Base-by-base conservation (phyloP, 2,888 invertebrate species). In the Glaucopsyche alexis region DNA sequence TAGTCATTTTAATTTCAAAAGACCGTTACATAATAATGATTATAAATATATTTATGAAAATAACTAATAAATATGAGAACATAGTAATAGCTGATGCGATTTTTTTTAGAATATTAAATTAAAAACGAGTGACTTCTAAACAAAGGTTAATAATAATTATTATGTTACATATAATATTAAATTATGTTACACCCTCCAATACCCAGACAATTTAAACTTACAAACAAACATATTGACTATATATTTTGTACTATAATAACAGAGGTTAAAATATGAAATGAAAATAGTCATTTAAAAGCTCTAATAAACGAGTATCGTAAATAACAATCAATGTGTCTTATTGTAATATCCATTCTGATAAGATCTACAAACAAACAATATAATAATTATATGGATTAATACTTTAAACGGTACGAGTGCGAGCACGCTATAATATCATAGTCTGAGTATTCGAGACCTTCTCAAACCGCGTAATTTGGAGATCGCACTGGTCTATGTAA, bases 201-300 rank as follows among this genome's bases (percentile, higher is more conserved):
- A 29, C 1, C 14, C 60, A 14, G 60, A 60, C 60, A 60, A 38
- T 29, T 13, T 60, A 60, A 60, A 29, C 29, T 60, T 38, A 60
- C 60, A 60, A 60, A 60, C 13, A 38, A 13, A 60, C 14, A 65
- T 13, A 38, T 66, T 16, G 67, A 67, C 47, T 69, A 69, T 81
- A 87, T 78, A 82, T 78, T 87, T 86, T 86, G 85, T 86, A 87
- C 85, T 86, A 85, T 83, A 67, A 76, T 85, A 87, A 86, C 88
- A 86, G 81, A 88, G 83, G 82, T 89, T 60, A 89, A 88, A 89
- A 87, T 89, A 88, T 88, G 85, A 76, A 78, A 77, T 76, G 77
- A 73, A 77, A 29, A 78, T 80, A 80, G 75, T 76, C 77, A 78
- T 78, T 79, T 81, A 81, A 85, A 89, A 87, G 85, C 89, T 89